Evolutionary conservation across 2,797 vertebrate species (phyloP).

Genomic region (Poeciliopsis paucimaculata): DNA sequence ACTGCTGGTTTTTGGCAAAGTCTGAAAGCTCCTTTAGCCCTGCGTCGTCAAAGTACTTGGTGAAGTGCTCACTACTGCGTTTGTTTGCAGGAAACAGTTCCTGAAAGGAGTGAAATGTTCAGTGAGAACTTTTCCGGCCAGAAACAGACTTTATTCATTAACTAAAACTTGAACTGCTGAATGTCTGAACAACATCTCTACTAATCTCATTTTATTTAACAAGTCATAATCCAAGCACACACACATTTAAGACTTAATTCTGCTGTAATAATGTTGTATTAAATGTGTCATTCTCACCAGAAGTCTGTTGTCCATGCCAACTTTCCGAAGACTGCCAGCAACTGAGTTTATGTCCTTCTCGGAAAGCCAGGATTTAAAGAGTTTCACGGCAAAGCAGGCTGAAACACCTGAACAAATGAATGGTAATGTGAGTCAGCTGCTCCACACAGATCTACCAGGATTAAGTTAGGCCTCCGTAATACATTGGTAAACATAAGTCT

Average conservation of each 20-base stretch:
- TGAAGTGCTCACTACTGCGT: slow-evolving; percentile 93
- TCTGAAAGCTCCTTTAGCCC: slow-evolving; percentile 92
- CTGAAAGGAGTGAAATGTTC: slow-evolving; percentile 68
- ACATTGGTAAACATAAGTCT: slow-evolving; percentile 41
- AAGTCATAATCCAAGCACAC: background rate
- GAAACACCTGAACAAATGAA: slow-evolving; percentile 89
- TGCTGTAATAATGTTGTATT: background rate
- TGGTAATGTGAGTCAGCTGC: slow-evolving; percentile 55
- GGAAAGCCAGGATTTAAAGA: slow-evolving; percentile 98
- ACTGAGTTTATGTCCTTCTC: slow-evolving; percentile 97
- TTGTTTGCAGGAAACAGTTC: slow-evolving; percentile 95
- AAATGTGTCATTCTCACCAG: slow-evolving; percentile 80
- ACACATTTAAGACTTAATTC: background rate
- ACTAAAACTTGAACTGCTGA: background rate
- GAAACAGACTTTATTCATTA: slow-evolving; percentile 2
- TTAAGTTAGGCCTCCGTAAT: slow-evolving; percentile 53
- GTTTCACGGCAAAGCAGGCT: slow-evolving; percentile 94
- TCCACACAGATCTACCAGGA: slow-evolving; percentile 58
- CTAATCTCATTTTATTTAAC: background rate
- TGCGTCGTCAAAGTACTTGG: slow-evolving; percentile 92
- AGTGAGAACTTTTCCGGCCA: background rate
- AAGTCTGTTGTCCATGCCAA: slow-evolving; percentile 97
- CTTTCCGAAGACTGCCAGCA: slow-evolving; percentile 90
- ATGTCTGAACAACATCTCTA: background rate
- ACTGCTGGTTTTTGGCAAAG: slow-evolving; percentile 92